Percentiles rank a stretch among this genome's conserved stretches.
These are phyloP conservation scores for Orthosia cruda DNA, from an alignment of 2,888 invertebrate genomes.

Conservation along the genomic window DNA sequence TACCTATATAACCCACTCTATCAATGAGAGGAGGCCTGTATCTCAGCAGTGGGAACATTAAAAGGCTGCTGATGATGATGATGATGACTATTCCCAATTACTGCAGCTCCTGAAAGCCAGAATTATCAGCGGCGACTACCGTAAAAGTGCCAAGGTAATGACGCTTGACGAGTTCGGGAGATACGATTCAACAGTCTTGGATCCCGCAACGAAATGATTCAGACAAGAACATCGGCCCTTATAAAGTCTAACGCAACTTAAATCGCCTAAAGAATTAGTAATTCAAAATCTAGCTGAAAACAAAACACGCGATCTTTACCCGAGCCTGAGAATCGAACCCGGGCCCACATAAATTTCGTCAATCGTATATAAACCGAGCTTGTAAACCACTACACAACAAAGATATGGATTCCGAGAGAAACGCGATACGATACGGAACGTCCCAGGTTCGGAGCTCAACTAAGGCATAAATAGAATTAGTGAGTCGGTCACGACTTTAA, in stretches of 20 bases:
- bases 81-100: too few species aligned
- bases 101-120: too few species aligned
- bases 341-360: slow-evolving; percentile 24
- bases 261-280: neutral
- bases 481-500: slow-evolving; percentile 65
- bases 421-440: slow-evolving; percentile 63
- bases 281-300: slow-evolving; percentile 3
- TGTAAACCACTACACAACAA: slow-evolving; percentile 34
- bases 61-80: too few species aligned
- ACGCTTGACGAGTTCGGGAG: too few species aligned
- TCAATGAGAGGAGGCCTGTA: too few species aligned
- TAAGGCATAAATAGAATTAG: slow-evolving; percentile 66
- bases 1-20: too few species aligned
- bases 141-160: too few species aligned
- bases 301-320: slow-evolving; percentile 2
- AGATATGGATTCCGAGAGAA: slow-evolving; percentile 47
- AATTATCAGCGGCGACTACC: too few species aligned
- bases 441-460: slow-evolving; percentile 46
- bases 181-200: too few species aligned
- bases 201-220: too few species aligned
- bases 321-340: slow-evolving; percentile 1
- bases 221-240: neutral
- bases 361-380: slow-evolving; percentile 33
- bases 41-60: too few species aligned
- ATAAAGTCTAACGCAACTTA: neutral